Evolutionary conservation across 2,797 vertebrate species (phyloP).

Genomic region (Leucoraja ocellata): DNA sequence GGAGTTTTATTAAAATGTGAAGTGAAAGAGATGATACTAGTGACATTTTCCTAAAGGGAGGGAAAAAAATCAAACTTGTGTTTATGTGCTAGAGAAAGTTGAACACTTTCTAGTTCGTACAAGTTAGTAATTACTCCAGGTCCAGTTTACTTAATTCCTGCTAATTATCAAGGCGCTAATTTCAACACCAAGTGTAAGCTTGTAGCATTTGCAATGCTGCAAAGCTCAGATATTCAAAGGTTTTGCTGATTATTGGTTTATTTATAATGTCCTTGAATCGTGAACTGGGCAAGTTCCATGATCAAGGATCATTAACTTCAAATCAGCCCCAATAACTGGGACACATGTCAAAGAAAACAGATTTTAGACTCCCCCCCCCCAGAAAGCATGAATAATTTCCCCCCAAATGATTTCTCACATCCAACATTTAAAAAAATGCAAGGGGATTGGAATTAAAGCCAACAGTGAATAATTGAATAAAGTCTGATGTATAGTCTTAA

Average conservation of each 20-base stretch:
- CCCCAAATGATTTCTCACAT: not conserved
- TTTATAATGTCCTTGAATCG: not conserved
- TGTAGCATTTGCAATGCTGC: not conserved
- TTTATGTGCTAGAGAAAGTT: not conserved
- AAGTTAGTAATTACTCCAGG: not conserved
- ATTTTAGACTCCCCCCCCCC: not conserved
- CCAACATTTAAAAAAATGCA: not conserved
- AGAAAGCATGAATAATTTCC: not conserved
- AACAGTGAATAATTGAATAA: not conserved
- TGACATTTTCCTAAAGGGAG: slow-evolving; percentile 32
- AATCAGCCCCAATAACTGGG: not conserved
- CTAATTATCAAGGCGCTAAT: not conserved
- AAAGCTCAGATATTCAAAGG: not conserved
- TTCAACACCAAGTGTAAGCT: not conserved
- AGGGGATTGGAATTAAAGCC: not conserved
- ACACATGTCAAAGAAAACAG: not conserved
- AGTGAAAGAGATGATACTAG: not conserved
- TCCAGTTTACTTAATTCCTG: not conserved
- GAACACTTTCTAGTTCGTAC: not conserved
- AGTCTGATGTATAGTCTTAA: not conserved
- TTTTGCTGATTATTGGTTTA: not conserved
- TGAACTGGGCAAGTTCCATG: too few relatives aligned
- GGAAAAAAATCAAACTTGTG: slow-evolving; percentile 40
- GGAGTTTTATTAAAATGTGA: not conserved
- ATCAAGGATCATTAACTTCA: not conserved